Percentiles rank a stretch among this genome's conserved stretches.
Conservation (phyloP, 2,797 vertebrate genomes). For the Cynopterus sphinx region DNA sequence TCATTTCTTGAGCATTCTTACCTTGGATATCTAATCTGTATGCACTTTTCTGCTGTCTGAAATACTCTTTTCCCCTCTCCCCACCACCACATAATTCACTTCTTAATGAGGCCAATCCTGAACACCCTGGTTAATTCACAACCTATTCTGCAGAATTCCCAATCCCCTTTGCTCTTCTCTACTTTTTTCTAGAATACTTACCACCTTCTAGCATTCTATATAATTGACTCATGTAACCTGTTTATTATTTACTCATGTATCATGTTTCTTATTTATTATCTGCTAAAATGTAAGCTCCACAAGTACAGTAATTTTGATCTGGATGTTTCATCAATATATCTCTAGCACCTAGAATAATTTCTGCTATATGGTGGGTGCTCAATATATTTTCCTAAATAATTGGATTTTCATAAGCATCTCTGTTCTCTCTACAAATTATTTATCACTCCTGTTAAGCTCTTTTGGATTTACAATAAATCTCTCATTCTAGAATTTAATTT, state of each 20-base stretch:
- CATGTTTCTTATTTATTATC: not conserved
- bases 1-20: not conserved
- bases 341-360: not conserved
- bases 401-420: not conserved
- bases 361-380: not conserved
- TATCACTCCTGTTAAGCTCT: not conserved
- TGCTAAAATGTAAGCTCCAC: not conserved
- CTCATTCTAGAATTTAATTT: not conserved
- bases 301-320: not conserved
- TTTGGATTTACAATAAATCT: not conserved
- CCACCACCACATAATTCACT: not conserved
- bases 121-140: not conserved
- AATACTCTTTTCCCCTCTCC: not conserved
- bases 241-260: not conserved
- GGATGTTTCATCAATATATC: not conserved
- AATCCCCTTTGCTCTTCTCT: not conserved
- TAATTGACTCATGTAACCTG: not conserved
- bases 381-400: not conserved
- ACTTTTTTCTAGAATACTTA: not conserved
- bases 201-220: not conserved
- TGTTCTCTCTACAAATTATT: not conserved
- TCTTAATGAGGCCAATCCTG: not conserved
- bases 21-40: not conserved
- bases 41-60: not conserved
- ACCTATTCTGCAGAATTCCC: not conserved